These are phyloP conservation scores for Drosophila melanosoma DNA, from an alignment of 2,888 invertebrate species.

Conservation along the genomic window DNA sequence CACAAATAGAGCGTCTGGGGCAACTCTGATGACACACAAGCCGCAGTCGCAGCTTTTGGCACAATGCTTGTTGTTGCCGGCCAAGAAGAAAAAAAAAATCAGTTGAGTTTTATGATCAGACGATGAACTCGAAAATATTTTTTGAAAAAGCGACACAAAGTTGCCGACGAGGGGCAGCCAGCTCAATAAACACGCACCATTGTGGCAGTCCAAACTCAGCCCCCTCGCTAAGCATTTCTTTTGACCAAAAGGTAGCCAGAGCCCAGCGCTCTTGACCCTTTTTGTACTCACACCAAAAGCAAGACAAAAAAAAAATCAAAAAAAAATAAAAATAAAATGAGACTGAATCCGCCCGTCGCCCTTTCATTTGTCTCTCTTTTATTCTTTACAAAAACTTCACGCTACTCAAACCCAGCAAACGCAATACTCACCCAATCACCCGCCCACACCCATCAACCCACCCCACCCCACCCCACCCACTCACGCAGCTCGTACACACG, in stretches of 20 bases:
- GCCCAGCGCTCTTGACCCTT: constrained; percentile 75
- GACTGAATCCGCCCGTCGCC: constrained; percentile 37
- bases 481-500: constrained; percentile 36
- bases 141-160: constrained; percentile 54
- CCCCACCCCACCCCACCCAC: constrained; percentile 4
- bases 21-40: constrained; percentile 43
- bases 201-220: constrained; percentile 2
- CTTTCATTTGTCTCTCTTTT: constrained; percentile 43
- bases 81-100: constrained; percentile 38
- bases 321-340: constrained; percentile 20
- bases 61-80: constrained; percentile 17
- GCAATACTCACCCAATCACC: not conserved
- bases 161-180: constrained; percentile 14
- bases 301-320: constrained; percentile 1
- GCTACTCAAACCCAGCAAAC: constrained; percentile 49
- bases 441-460: not conserved
- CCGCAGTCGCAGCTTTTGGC: constrained; percentile 14
- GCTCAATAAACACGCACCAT: constrained; percentile 64
- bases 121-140: constrained; percentile 11
- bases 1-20: not conserved
- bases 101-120: constrained; percentile 65
- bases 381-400: constrained; percentile 74
- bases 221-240: constrained; percentile 49
- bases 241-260: constrained; percentile 54
- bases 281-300: constrained; percentile 60